phyloP scores from a whole-genome alignment of 1,140 invertebrate species.

The Oryctes rhinoceros region DNA sequence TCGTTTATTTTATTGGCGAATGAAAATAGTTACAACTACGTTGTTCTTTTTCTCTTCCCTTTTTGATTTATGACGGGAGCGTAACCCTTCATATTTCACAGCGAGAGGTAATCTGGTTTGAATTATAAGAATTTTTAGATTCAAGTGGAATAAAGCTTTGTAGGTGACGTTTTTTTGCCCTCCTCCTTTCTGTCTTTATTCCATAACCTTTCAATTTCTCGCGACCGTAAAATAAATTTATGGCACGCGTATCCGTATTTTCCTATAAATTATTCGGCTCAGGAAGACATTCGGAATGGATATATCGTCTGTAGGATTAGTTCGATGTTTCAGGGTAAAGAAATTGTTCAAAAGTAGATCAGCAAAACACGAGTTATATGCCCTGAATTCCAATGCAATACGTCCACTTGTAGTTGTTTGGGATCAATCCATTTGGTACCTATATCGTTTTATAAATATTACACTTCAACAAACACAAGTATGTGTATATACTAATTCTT shows the following conservation, averaged over 20 bases:
- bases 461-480: no score
- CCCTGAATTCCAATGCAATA: no score
- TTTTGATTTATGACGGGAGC: slow-evolving; percentile 32
- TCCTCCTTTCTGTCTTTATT: background rate
- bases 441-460: no score
- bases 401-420: no score
- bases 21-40: slow-evolving; percentile 37
- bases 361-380: no score
- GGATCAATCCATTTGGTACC: no score
- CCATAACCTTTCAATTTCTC: slow-evolving; percentile 32
- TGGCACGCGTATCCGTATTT: slow-evolving; percentile 15
- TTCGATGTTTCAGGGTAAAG: background rate
- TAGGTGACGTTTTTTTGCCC: slow-evolving; percentile 14
- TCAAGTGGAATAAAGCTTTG: slow-evolving; percentile 37
- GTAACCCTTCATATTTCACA: slow-evolving; percentile 41
- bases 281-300: slow-evolving; percentile 9
- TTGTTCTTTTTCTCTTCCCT: slow-evolving; percentile 19
- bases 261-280: slow-evolving; percentile 31
- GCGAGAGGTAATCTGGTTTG: slow-evolving; percentile 39
- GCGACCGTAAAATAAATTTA: slow-evolving; percentile 32
- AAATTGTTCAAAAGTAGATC: slow-evolving; percentile 4
- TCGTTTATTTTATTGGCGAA: slow-evolving; percentile 44
- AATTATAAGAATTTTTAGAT: slow-evolving; percentile 42
- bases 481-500: no score
- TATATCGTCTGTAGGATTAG: background rate